Evolutionary conservation across 2,797 vertebrate genomes (phyloP).

Genomic region (Coregonus sp.): DNA sequence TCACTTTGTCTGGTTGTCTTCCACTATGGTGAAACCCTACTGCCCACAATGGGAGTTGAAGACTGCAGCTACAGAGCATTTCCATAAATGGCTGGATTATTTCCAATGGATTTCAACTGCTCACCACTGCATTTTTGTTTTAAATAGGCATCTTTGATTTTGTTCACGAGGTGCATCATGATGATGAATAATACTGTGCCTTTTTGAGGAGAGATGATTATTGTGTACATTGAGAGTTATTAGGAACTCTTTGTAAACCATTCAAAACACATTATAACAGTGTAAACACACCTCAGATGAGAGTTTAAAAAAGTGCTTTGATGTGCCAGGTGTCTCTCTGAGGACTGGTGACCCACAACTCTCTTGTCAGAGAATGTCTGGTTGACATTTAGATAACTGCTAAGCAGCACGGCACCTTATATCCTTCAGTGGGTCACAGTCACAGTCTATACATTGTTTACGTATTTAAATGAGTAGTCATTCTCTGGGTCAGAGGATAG

Average conservation of each 20-base stretch:
- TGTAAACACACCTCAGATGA: neutral
- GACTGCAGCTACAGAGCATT: neutral
- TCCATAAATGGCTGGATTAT: neutral
- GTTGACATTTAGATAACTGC: conserved; percentile 40
- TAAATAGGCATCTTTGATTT: conserved; percentile 27
- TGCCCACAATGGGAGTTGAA: neutral
- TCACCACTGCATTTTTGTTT: conserved; percentile 33
- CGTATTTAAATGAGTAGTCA: conserved; percentile 36
- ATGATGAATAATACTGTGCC: conserved; percentile 16
- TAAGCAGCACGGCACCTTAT: conserved; percentile 28
- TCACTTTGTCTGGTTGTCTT: neutral
- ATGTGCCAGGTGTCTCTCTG: conserved; percentile 30
- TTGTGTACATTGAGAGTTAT: conserved; percentile 44
- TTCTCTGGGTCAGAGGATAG: conserved; percentile 29
- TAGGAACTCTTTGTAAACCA: conserved; percentile 29
- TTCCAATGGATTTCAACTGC: conserved; percentile 5
- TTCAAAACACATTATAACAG: neutral
- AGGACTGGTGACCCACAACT: conserved; percentile 36
- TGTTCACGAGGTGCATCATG: conserved; percentile 17
- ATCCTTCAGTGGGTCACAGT: conserved; percentile 34
- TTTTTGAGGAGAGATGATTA: conserved; percentile 29
- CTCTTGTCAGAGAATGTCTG: conserved; percentile 53
- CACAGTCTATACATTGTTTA: conserved; percentile 21
- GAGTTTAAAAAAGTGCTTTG: conserved; percentile 37
- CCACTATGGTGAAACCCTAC: neutral